These are phyloP conservation scores for Phrynocephalus versicolor DNA, from an alignment of 2,113 vertebrate species.

Conservation along the genomic window DNA sequence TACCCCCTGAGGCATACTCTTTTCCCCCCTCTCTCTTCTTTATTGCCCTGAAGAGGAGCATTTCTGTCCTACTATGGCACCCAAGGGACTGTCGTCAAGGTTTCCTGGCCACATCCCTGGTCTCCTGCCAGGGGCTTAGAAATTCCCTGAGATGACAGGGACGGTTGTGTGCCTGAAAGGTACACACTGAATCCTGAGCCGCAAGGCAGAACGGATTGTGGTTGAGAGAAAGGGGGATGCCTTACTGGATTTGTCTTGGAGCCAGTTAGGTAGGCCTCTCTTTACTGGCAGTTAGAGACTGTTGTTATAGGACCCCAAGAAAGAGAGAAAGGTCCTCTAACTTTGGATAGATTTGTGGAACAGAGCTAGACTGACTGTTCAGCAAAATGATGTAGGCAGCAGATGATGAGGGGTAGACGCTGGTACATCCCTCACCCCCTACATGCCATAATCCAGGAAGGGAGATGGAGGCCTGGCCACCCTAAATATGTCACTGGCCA, in stretches of 20 bases:
- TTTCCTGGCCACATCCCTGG: neutral
- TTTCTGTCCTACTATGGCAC: accelerated
- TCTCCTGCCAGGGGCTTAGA: neutral
- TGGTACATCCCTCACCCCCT: too few relatives aligned
- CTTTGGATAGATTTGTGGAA: neutral
- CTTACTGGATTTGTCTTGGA: neutral
- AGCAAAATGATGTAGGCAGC: neutral
- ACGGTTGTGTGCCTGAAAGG: neutral
- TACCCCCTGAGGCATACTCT: neutral
- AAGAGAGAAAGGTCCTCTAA: neutral
- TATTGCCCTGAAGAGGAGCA: neutral
- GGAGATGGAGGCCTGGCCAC: too few relatives aligned
- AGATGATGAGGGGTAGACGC: neutral
- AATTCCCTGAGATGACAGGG: neutral
- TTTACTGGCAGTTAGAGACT: neutral
- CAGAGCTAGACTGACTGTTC: neutral
- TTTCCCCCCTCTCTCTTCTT: neutral
- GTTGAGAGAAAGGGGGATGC: neutral
- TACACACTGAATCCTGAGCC: neutral
- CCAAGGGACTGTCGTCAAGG: neutral
- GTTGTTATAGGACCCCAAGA: neutral
- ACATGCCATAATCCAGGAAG: too few relatives aligned
- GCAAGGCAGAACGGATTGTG: neutral
- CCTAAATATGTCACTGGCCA: too few relatives aligned
- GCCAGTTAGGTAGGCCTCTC: neutral